phyloP scores from a whole-genome alignment of 92 coral and sea anemone species.

The Siderastrea radians region DNA sequence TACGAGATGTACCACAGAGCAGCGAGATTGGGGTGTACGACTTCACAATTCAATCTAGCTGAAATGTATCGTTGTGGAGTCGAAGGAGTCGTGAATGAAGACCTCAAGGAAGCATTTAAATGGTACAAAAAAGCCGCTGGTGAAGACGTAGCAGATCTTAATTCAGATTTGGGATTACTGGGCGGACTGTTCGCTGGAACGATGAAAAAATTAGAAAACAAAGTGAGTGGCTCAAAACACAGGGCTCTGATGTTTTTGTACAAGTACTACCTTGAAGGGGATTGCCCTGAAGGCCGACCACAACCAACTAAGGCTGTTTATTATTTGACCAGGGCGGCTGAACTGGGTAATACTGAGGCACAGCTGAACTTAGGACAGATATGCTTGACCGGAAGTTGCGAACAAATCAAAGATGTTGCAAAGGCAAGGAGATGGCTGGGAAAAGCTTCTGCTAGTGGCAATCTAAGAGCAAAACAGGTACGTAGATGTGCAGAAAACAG shows the following conservation, averaged over 20 bases:
- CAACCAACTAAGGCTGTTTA: conserved; percentile 76
- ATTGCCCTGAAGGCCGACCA: conserved; percentile 19
- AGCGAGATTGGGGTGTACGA: conserved; percentile 48
- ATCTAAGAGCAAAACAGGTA: conserved; percentile 1
- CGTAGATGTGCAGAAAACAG: neutral
- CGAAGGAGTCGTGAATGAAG: conserved; percentile 68
- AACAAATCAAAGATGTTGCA: too few relatives aligned
- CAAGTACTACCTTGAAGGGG: conserved; percentile 60
- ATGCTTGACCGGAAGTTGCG: too few relatives aligned
- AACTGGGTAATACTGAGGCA: neutral
- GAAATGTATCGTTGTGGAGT: conserved; percentile 41
- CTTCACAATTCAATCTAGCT: conserved; percentile 56
- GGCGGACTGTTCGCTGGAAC: conserved; percentile 11
- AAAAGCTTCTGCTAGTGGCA: conserved; percentile 65
- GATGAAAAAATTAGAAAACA: conserved; percentile 8
- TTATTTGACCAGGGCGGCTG: conserved; percentile 78
- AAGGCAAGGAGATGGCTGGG: conserved; percentile 60
- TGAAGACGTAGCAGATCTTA: too few relatives aligned
- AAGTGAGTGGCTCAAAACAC: neutral
- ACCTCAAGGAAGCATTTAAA: neutral
- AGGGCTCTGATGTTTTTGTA: conserved; percentile 40
- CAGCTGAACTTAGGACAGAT: too few relatives aligned
- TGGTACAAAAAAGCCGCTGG: too few relatives aligned
- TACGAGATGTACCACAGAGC: conserved; percentile 44
- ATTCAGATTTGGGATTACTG: neutral